phyloP scores from a whole-genome alignment of 2,113 vertebrate genomes.

The Chlorodrepanis virens region DNA sequence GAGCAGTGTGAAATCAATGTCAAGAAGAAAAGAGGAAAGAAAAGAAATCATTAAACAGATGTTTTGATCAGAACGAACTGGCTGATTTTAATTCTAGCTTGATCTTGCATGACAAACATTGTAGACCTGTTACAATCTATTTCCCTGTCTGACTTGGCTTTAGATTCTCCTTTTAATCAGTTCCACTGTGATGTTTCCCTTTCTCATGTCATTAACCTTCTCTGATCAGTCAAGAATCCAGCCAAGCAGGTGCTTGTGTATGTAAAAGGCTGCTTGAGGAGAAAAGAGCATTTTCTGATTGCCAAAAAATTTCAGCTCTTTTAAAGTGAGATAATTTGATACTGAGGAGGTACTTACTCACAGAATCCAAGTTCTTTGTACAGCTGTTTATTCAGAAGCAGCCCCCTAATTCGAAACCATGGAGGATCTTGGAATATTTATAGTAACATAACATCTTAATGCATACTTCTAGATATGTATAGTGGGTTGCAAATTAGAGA shows the following conservation, averaged over 20 bases:
- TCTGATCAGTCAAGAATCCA: background rate
- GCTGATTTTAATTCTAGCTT: background rate
- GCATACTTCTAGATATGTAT: background rate
- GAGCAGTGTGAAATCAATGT: background rate
- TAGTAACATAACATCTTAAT: background rate
- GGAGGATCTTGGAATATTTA: background rate
- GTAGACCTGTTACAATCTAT: background rate
- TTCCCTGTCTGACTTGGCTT: background rate
- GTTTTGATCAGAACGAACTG: background rate
- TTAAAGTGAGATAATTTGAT: background rate
- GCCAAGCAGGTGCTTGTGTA: fast-evolving
- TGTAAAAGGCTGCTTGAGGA: background rate
- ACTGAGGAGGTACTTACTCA: background rate
- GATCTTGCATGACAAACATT: background rate
- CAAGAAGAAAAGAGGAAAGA: background rate
- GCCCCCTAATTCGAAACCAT: background rate
- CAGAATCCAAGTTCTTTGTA: background rate
- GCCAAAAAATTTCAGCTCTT: background rate
- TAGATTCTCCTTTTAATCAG: background rate
- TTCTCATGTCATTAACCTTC: background rate
- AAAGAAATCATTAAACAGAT: background rate
- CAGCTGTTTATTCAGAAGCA: background rate
- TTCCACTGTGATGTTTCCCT: background rate
- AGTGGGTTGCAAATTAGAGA: background rate
- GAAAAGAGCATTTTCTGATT: background rate